Evolutionary conservation across 2,113 vertebrate species (phyloP).

Genomic region (Plecotus auritus): DNA sequence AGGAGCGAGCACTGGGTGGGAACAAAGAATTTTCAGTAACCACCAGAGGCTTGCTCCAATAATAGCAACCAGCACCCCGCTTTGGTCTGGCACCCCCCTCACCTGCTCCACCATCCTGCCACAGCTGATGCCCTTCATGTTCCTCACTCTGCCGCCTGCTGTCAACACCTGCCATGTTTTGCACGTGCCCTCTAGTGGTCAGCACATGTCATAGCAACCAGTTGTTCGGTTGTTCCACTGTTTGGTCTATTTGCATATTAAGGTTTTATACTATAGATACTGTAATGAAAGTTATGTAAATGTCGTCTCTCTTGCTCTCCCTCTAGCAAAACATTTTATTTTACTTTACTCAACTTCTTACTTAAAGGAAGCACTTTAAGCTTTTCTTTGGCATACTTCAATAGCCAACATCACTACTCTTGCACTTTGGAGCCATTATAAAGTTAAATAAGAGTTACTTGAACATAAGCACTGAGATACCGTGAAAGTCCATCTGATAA

Average conservation of each 20-base stretch:
- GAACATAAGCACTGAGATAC: neutral
- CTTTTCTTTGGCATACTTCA: neutral
- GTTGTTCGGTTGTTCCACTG: too few relatives aligned
- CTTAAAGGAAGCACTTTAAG: neutral
- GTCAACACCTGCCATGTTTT: too few relatives aligned
- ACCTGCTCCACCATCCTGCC: too few relatives aligned
- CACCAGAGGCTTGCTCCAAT: too few relatives aligned
- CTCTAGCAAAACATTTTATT: neutral
- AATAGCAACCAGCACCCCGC: too few relatives aligned
- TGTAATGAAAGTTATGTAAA: neutral
- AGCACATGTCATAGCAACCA: too few relatives aligned
- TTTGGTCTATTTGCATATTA: too few relatives aligned
- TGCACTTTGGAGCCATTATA: neutral
- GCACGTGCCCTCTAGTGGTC: too few relatives aligned
- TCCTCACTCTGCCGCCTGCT: too few relatives aligned
- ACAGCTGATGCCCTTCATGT: too few relatives aligned
- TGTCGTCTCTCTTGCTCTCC: neutral
- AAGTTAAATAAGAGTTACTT: neutral
- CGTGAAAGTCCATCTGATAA: neutral
- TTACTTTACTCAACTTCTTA: neutral
- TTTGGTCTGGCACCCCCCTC: too few relatives aligned
- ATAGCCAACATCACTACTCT: neutral
- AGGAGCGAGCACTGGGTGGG: accelerated
- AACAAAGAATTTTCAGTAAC: too few relatives aligned
- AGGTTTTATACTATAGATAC: neutral